Base-by-base conservation (phyloP, 2,888 invertebrate genomes). In the Rhamphomyia laevipes region DNA sequence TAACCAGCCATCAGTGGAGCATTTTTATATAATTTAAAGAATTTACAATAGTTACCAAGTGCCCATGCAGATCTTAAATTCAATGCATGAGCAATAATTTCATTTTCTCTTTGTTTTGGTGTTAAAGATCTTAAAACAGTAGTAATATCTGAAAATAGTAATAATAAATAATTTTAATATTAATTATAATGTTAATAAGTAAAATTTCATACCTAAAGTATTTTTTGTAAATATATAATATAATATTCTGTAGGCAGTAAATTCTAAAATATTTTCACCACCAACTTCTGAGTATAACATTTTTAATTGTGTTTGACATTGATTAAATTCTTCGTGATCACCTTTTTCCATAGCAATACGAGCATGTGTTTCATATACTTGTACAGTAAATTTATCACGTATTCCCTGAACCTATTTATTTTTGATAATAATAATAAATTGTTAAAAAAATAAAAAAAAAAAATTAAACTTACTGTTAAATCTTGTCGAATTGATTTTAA, bases 311-410 rank as follows among this genome's bases (percentile, higher is more conserved):
- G 95, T 94, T 73, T 99, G 99, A 67, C 99, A 99, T 71, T 99
- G 97, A 76, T 99, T 99, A 67, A 97, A 99, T 69, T 99, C 99
- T 66, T 95, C 96, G 68, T 95, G 94, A 67, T 99, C 99, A 47
- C 93, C 92, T 73, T 90, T 95, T 70, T 99, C 97, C 68, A 99
- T 77, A 45, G 97, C 96, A 63, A 99, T 92, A 48, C 96, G 78
- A 5, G 96, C 97, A 74, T 99, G 97, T 4, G 94, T 95, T 75
- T 99, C 99, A 73, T 99, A 99, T 12, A 99, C 99, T 65, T 88
- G 81, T n/a, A 99, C 86, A 48, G 97, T 95, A 66, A 99, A 95
- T 56, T 78, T 77, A 73, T 95, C 90, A 58, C 97, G 76, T 58
- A 99, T 80, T 61, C 96, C 93, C 80, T 99, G 99, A 45, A 96